Conservation (phyloP, 2,888 invertebrate genomes). For the Cheilosia variabilis region DNA sequence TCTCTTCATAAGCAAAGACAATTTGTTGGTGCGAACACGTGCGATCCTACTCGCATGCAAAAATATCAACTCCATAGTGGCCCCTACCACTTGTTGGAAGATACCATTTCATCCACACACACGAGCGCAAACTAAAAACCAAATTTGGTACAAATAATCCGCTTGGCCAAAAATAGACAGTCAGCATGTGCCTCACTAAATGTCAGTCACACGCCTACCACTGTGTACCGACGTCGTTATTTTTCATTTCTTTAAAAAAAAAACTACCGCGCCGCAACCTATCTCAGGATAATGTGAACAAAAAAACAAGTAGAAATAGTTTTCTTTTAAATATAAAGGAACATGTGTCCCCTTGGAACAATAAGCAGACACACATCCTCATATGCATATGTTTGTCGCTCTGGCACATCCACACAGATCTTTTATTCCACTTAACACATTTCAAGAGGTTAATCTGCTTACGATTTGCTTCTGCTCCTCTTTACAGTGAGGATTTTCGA, state of each 20-base stretch:
- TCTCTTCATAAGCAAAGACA: too few species aligned
- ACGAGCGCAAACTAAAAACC: neutral
- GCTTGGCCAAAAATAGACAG: slow-evolving; percentile 52
- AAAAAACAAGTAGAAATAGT: slow-evolving; percentile 12
- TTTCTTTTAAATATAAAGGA: slow-evolving; percentile 28
- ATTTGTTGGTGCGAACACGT: too few species aligned
- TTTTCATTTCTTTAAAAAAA: neutral
- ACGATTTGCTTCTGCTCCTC: slow-evolving; percentile 40
- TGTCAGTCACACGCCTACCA: slow-evolving; percentile 58
- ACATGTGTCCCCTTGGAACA: slow-evolving; percentile 56
- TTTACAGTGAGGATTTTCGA: slow-evolving; percentile 11
- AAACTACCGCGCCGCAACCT: neutral
- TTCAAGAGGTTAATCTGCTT: slow-evolving; percentile 73
- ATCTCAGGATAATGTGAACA: neutral
- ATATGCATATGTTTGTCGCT: slow-evolving; percentile 41
- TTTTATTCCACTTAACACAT: slow-evolving; percentile 67
- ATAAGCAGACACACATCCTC: slow-evolving; percentile 36
- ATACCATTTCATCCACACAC: neutral
- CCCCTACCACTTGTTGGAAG: too few species aligned
- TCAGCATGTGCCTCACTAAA: slow-evolving; percentile 63
- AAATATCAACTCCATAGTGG: too few species aligned
- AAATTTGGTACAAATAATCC: neutral
- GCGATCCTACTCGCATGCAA: too few species aligned
- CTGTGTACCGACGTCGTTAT: slow-evolving; percentile 14
- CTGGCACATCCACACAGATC: slow-evolving; percentile 13